Base-by-base conservation (phyloP, 2,797 vertebrate species). In the Chelonia mydas region DNA sequence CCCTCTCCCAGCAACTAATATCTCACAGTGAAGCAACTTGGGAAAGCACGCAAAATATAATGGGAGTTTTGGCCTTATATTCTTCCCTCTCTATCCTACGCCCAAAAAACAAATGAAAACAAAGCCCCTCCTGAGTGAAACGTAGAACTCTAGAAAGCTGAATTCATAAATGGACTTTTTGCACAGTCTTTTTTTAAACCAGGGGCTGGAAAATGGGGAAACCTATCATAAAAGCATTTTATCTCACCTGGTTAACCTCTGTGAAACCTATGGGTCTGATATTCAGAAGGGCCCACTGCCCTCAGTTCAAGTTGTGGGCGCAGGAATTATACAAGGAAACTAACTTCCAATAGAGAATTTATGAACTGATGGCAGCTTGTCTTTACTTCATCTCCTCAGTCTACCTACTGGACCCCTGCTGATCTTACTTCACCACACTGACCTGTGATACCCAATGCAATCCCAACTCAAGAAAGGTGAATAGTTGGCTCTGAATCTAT, bases 1-100 rank as follows among this genome's bases (percentile, higher is more conserved):
- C 93, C 23, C 94, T 17, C 11, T 49, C 49, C 49, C 12, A 41
- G 5, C 68, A 76, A 88, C 91, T 86, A 86, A 16, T 94, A 86
- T 80, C 86, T 88, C 87, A 91, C 17, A 91, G 28, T 89, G 25
- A 87, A 91, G 37, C n/a, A 90, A 82, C 61, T 61, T 91, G 33
- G 37, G 90, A 90, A 45, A 0, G 3, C 31, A 68, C 37, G 90
- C 61, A 88, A 90, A 94, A 84, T 31, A 83, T 3, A 83, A 87
- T 45, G 5, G 81, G n/a, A 94, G 28, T 84, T 94, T 47, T 41
- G 15, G 57, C 37, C 95, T 94, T 11, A 27, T 86, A 17, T 87
- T 88, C 80, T 82, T 61, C 88, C 45, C 88, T 77, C 19, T 33
- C 59, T 13, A 28, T 59, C 88, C 90, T 28, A 2, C 25, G 87